A percentile compares a stretch with the other conserved stretches of the same genome.
phyloP scores from a whole-genome alignment of 2,113 vertebrate genomes.

The Lepus americanus region DNA sequence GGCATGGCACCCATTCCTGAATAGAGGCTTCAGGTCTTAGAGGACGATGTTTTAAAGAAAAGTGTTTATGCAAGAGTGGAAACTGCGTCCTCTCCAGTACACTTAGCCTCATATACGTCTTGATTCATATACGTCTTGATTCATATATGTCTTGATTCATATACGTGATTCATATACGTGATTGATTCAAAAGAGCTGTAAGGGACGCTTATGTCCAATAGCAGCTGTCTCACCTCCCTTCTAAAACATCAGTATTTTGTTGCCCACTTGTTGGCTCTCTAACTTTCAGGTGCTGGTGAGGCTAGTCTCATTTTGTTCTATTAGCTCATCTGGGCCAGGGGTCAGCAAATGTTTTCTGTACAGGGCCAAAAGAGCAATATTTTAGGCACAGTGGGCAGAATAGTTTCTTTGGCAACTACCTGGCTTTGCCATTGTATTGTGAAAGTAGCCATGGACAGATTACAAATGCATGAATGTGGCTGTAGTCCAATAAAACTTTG shows the following conservation, averaged over 20 bases:
- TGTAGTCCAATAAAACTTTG: neutral
- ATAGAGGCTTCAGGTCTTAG: neutral
- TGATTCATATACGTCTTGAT: neutral
- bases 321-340: neutral
- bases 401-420: neutral
- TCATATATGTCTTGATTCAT: neutral
- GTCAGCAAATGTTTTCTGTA: neutral
- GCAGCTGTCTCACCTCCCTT: neutral
- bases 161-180: neutral
- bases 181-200: neutral
- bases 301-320: neutral
- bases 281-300: neutral
- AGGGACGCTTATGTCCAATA: neutral
- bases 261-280: neutral
- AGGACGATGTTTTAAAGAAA: neutral
- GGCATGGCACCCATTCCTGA: neutral
- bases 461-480: neutral
- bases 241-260: neutral
- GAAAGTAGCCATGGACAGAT: conserved; percentile 13
- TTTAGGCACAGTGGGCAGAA: neutral
- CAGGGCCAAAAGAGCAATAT: neutral
- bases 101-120: neutral
- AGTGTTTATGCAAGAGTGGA: neutral
- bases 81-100: neutral
- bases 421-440: neutral